Evolutionary conservation across 2,888 invertebrate species (phyloP), one percentile per base, ranked within the genome.

Genomic region (Crematogaster levior): DNA sequence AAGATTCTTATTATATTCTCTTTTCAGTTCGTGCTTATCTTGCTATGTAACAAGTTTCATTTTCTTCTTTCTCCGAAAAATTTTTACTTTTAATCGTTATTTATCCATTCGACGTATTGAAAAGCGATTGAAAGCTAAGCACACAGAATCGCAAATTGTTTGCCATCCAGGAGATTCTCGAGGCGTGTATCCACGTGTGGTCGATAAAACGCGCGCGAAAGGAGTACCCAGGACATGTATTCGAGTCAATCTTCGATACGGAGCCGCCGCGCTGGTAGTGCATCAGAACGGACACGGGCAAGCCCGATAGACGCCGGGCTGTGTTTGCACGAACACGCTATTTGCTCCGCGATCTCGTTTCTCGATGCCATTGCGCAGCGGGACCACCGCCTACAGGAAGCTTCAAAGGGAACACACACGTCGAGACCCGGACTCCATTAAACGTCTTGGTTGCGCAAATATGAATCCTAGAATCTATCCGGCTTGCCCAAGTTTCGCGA

Each of bases 121-220:
- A 61, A 48, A 10, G 27, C 6, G 74, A 75, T 75, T 37, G 65
- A 75, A 51, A 65, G 73, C 73, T 74, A 43, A 61, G 61, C 37
- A 74, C 40, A 77, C 66, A 30, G 66, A 66, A 77, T 77, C 53
- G 66, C 75, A 66, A 77, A 77, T 77, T 66, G 53, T 66, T 77
- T 66, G 40, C 74, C 7, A 53, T 75, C 51, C 27, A 10, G 34
- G 10, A 21, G 37, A 51, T 65, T n/a, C 12, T 75, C 51, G 51
- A 60, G 60, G 34, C 24, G 61, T 21, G 60, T 74, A 74, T 74
- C 24, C 18, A 74, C 24, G 58, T 27, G 56, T 46, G 58, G 58
- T 73, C 60, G 73, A 60, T 65, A 21, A 37, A 53, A 75, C 27
- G 66, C 51, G 27, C 51, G 66, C 61, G 66, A 77, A 66, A 66